phyloP scores from a whole-genome alignment of 2,113 vertebrate species.

The Plecotus auritus region DNA sequence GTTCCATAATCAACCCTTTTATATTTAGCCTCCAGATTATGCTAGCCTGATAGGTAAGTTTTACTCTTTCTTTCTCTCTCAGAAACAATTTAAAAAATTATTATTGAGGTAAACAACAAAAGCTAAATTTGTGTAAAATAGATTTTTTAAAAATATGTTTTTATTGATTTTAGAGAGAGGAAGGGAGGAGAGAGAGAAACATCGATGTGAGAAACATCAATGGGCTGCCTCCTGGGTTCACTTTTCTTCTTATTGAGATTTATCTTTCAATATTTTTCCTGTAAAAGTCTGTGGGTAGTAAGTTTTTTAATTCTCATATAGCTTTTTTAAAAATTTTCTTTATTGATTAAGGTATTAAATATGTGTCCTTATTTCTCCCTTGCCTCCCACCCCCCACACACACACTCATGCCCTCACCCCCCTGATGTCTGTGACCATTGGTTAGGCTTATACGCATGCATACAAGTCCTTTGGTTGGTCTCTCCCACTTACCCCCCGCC shows the following conservation, averaged over 20 bases:
- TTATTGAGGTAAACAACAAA: no score
- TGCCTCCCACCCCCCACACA: no score
- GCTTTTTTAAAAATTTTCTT: background rate
- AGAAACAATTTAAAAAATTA: background rate
- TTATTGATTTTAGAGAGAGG: no score
- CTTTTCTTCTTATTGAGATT: background rate
- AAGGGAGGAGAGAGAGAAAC: no score
- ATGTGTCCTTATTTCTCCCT: no score
- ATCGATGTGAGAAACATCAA: no score
- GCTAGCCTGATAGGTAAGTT: background rate
- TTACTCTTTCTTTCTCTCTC: background rate
- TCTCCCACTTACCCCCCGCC: no score
- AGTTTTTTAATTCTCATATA: background rate
- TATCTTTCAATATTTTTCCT: background rate
- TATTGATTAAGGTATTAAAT: no score
- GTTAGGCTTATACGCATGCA: no score
- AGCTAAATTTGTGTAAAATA: background rate
- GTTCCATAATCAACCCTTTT: background rate
- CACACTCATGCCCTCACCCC: no score
- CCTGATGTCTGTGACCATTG: no score
- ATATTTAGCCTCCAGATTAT: background rate
- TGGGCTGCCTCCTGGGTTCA: background rate
- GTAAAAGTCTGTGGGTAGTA: background rate
- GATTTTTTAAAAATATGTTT: background rate
- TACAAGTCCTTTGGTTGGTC: no score